Percentiles rank a stretch among this genome's conserved stretches.
These are phyloP conservation scores for Matsumyia berberina DNA, from an alignment of 2,888 invertebrate genomes.

Conservation along the genomic window DNA sequence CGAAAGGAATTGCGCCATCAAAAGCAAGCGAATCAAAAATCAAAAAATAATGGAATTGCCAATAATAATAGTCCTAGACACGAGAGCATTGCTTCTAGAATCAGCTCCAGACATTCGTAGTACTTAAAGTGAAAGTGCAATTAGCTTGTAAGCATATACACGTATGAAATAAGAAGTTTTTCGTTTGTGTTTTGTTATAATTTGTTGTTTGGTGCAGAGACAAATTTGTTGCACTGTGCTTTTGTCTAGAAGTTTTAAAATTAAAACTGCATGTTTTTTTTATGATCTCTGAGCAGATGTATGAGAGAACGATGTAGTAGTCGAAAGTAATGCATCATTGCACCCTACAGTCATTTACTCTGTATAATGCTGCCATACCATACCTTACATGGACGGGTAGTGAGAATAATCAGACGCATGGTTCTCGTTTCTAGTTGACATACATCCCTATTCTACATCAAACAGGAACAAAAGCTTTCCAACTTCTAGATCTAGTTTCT, in stretches of 20 bases:
- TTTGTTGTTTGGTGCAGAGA: not conserved
- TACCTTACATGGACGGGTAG: too few species aligned
- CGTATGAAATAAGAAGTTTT: not conserved
- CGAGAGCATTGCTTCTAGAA: conserved; percentile 57
- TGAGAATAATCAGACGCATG: too few species aligned
- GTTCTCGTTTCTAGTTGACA: too few species aligned
- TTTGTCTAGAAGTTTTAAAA: not conserved
- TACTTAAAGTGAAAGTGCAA: conserved; percentile 39
- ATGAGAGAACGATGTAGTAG: not conserved
- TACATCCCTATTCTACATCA: too few species aligned
- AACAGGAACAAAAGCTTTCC: too few species aligned
- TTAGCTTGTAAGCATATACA: conserved; percentile 38
- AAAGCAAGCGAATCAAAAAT: conserved; percentile 78
- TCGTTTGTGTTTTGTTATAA: not conserved
- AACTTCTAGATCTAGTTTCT: too few species aligned
- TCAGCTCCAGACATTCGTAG: conserved; percentile 55
- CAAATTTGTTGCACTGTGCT: not conserved
- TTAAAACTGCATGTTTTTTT: not conserved
- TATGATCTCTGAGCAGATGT: not conserved
- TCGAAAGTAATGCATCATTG: not conserved
- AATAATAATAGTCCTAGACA: conserved; percentile 68
- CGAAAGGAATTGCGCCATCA: conserved; percentile 83
- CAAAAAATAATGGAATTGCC: conserved; percentile 64
- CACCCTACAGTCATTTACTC: too few species aligned
- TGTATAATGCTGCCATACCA: too few species aligned